Percentiles rank a stretch among this genome's conserved stretches.
phyloP scores from a whole-genome alignment of 2,113 vertebrate species.

The Sapajus apella region DNA sequence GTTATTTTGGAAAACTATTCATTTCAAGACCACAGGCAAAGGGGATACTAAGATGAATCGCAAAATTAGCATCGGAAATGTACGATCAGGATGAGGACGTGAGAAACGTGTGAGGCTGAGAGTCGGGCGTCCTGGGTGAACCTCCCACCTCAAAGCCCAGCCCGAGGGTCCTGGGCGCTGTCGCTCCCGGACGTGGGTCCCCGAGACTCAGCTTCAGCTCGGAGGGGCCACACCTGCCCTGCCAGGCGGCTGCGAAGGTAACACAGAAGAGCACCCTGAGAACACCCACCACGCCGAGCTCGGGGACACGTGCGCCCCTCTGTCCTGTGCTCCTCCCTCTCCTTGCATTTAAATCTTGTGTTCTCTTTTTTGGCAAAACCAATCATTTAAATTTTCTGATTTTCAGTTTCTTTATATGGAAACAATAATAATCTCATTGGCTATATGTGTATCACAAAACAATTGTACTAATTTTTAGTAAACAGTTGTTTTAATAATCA shows the following conservation, averaged over 20 bases:
- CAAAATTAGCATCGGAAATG: no score
- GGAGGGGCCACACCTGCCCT: fast-evolving
- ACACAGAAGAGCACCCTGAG: fast-evolving
- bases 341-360: background rate
- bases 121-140: background rate
- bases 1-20: background rate
- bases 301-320: background rate
- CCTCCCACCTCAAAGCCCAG: background rate
- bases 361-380: background rate
- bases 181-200: fast-evolving
- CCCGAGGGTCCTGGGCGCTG: fast-evolving
- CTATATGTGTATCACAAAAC: no score
- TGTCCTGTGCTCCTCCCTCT: background rate
- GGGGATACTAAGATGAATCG: background rate
- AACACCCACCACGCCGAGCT: fast-evolving
- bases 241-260: fast-evolving
- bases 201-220: fast-evolving
- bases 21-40: background rate
- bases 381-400: background rate
- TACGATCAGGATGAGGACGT: fast-evolving
- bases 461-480: background rate
- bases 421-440: background rate
- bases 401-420: background rate
- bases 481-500: background rate
- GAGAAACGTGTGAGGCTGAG: background rate